phyloP scores from a whole-genome alignment of 1,140 invertebrate species.

The Oreohelix idahoensis region DNA sequence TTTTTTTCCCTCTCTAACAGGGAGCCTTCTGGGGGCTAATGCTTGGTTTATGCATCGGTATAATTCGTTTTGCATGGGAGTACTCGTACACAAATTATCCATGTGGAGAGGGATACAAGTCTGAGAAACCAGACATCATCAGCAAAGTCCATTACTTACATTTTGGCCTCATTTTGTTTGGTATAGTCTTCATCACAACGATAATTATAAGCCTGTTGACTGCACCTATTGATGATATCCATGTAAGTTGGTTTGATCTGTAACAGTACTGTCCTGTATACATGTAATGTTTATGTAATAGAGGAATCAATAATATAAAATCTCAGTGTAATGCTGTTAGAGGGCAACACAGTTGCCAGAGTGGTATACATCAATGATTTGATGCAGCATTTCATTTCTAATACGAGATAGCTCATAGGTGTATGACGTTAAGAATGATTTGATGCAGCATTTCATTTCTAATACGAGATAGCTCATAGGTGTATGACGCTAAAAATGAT shows the following conservation, averaged over 20 bases:
- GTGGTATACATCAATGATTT: too few relatives aligned
- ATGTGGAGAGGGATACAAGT: conserved; percentile 59
- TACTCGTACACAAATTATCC: conserved; percentile 64
- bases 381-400: too few relatives aligned
- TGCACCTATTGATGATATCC: conserved; percentile 63
- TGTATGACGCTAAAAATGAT: too few relatives aligned
- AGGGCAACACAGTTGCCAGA: too few relatives aligned
- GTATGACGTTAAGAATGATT: too few relatives aligned
- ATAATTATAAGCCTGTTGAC: conserved; percentile 70
- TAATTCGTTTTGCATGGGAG: conserved; percentile 73
- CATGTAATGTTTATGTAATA: background rate
- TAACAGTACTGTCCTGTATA: too few relatives aligned
- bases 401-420: too few relatives aligned
- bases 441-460: too few relatives aligned
- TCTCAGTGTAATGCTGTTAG: too few relatives aligned
- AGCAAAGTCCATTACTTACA: conserved; percentile 72
- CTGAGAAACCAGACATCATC: conserved; percentile 65
- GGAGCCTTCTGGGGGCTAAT: conserved; percentile 78
- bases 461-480: too few relatives aligned
- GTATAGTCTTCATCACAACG: conserved; percentile 60
- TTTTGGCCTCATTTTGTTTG: conserved; percentile 73
- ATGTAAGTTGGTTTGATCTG: conserved; percentile 68
- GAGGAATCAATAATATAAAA: background rate
- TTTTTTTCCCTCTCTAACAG: conserved; percentile 48
- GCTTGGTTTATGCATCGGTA: conserved; percentile 74